Percentiles rank a stretch among this genome's conserved stretches.
Evolutionary conservation across 2,113 vertebrate species (phyloP).

Genomic region (Platysteira castanea): DNA sequence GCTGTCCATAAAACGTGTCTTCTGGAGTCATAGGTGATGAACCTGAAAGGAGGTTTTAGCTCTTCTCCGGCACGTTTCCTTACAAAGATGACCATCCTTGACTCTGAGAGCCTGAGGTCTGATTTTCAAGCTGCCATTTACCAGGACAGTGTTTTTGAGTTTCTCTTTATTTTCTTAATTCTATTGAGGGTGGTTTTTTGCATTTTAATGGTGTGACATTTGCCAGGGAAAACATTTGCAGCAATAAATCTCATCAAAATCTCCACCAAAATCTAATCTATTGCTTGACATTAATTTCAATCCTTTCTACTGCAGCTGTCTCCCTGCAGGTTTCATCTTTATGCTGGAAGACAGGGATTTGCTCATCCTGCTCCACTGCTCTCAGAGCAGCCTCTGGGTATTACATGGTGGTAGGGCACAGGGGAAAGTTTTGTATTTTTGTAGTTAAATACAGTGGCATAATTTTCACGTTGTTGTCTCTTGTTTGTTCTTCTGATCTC

Average conservation of each 20-base stretch:
- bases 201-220: slow-evolving; percentile 14
- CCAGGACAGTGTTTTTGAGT: background rate
- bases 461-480: background rate
- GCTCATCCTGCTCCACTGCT: background rate
- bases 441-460: background rate
- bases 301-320: background rate
- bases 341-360: background rate
- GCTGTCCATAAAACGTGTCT: background rate
- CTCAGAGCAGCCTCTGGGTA: background rate
- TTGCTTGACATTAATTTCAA: slow-evolving; percentile 23
- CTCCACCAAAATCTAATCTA: slow-evolving; percentile 17
- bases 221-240: slow-evolving; percentile 32
- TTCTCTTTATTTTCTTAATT: background rate
- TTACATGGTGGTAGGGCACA: background rate
- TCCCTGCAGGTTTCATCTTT: slow-evolving; percentile 1
- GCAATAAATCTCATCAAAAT: slow-evolving; percentile 36
- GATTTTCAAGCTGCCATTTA: background rate
- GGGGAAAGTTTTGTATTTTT: background rate
- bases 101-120: background rate
- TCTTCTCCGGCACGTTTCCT: background rate
- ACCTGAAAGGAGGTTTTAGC: background rate
- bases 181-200: background rate
- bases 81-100: background rate
- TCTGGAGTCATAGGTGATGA: background rate
- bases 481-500: background rate